Percentiles rank a stretch among this genome's conserved stretches.
Evolutionary conservation across 1,140 invertebrate species (phyloP).

Genomic region (Battus philenor): DNA sequence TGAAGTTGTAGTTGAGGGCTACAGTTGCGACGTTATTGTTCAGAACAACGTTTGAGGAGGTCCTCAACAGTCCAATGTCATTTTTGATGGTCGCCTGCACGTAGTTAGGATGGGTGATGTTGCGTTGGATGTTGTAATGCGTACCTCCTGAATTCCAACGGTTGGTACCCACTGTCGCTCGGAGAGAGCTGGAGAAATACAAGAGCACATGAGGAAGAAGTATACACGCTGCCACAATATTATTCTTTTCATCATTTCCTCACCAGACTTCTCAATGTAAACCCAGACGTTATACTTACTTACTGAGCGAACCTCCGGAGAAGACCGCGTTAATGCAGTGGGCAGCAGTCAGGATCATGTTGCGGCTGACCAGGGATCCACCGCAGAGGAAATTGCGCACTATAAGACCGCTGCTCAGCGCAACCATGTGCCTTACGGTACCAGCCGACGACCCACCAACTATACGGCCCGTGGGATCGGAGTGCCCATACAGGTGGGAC

Average conservation of each 20-base stretch:
- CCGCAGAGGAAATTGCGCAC: conserved; percentile 16
- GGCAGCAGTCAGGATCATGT: conserved; percentile 14
- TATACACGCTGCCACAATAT: background rate
- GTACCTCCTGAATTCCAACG: conserved; percentile 33
- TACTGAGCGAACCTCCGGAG: conserved; percentile 5
- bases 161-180: conserved; percentile 34
- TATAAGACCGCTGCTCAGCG: conserved; percentile 9
- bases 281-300: conserved; percentile 7
- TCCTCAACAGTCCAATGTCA: conserved; percentile 37
- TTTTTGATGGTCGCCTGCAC: conserved; percentile 28
- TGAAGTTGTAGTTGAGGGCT: conserved; percentile 23
- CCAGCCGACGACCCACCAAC: conserved; percentile 36
- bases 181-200: conserved; percentile 31
- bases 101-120: conserved; percentile 33
- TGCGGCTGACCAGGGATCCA: conserved; percentile 11
- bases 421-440: conserved; percentile 13
- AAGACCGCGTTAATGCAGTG: conserved; percentile 20
- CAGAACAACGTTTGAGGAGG: conserved; percentile 21
- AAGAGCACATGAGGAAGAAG: background rate
- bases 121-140: conserved; percentile 21
- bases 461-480: conserved; percentile 28
- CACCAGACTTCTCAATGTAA: too few relatives aligned
- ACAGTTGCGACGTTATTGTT: conserved; percentile 17
- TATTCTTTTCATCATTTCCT: too few relatives aligned
- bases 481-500: conserved; percentile 42